Base-by-base conservation (phyloP, 2,797 vertebrate genomes). In the Lagorchestes hirsutus region DNA sequence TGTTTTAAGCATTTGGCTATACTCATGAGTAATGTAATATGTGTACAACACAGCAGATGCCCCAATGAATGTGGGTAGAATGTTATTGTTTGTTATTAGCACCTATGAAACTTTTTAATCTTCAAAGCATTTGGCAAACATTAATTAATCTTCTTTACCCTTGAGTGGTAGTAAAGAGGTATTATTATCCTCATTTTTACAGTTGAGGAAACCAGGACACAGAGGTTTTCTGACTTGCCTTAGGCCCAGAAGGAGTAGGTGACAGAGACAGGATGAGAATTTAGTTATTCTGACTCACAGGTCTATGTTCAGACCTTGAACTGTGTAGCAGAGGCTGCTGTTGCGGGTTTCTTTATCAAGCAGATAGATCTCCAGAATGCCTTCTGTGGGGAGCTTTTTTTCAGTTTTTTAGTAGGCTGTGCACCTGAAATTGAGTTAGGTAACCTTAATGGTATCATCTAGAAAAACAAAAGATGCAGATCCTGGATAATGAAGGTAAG, bases 401-500 rank as follows among this genome's bases (percentile, higher is more conserved):
- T 2, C 54, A 1, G 52, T 14, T 59, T 58, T 29, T 34, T 6
- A 59, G 57, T 50, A 54, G 8, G 31, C 87, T 4, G 62, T 5
- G n/a, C 90, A 2, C 50, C 92, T 0, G 57, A 34, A 57, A 55
- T 91, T 92, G 31, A 56, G 28, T 54, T 67, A n/a, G 91, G 16
- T 34, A 92, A 56, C 93, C 96, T 96, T 12, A 87, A 94, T 90
- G 92, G 96, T 97, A 52, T 93, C 97, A n/a, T 92, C 97, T 94
- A 74, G 95, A 95, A 94, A 96, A 93, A 87, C 92, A 34, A 24
- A 96, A 96, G 92, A 97, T 96, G 96, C 97, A 91, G 97, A 93
- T 97, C 90, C 96, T 98, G 97, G 97, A 96, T 92, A 91, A 31
- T 0, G 93, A 94, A 97, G 97, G 98, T 97, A 95, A 97, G 97